phyloP scores from a whole-genome alignment of 2,113 vertebrate species.

The Sceloporus tristichus region DNA sequence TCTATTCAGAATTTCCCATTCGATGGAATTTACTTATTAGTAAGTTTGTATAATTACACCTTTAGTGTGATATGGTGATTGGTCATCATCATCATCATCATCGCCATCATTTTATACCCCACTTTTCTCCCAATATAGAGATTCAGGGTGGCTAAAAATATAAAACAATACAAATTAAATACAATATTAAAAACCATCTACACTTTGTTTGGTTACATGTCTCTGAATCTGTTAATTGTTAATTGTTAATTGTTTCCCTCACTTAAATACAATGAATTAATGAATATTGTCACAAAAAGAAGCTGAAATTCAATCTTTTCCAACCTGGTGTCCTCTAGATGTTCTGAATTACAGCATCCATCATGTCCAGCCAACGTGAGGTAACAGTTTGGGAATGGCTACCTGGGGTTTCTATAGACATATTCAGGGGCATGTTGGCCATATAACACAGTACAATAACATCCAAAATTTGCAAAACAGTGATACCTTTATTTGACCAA shows the following conservation, averaged over 20 bases:
- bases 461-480: too few species aligned
- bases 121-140: too few species aligned
- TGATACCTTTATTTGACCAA: too few species aligned
- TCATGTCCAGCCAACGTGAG: background rate
- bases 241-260: background rate
- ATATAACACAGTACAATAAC: too few species aligned
- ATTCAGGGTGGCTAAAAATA: too few species aligned
- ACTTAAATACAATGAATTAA: background rate
- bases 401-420: too few species aligned
- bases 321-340: background rate
- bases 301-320: background rate
- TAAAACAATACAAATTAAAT: too few species aligned
- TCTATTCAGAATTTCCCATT: background rate
- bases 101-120: too few species aligned
- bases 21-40: background rate
- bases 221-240: background rate
- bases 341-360: background rate
- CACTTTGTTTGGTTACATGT: background rate
- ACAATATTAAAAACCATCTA: background rate
- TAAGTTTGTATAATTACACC: background rate
- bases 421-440: too few species aligned
- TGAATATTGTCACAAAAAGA: background rate
- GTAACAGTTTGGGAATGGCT: too few species aligned
- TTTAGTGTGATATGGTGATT: background rate
- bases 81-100: too few species aligned